A percentile compares a stretch with the other conserved stretches of the same genome.
These are phyloP conservation scores for Brachyrhaphis roseni DNA, from an alignment of 2,797 vertebrate genomes.

Conservation along the genomic window DNA sequence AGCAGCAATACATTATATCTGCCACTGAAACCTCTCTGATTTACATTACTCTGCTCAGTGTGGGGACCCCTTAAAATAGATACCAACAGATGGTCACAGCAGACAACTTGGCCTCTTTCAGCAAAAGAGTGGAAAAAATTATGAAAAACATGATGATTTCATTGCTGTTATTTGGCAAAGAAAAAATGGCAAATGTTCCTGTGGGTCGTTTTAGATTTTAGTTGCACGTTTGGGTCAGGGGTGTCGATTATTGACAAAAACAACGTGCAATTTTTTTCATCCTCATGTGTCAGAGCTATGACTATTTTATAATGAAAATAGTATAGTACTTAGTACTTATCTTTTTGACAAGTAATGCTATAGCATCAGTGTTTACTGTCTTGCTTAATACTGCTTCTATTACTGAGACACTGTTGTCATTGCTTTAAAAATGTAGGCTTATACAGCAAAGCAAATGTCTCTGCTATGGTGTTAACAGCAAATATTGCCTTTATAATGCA, in stretches of 20 bases:
- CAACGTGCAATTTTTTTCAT: constrained; percentile 44
- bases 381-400: neutral
- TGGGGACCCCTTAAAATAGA: constrained; percentile 57
- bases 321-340: too few species aligned
- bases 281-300: constrained; percentile 50
- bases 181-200: constrained; percentile 48
- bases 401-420: neutral
- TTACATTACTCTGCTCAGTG: constrained; percentile 43
- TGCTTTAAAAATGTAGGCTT: constrained; percentile 18
- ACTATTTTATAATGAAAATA: constrained; percentile 39
- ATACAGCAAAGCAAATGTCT: constrained; percentile 31
- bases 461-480: constrained; percentile 30
- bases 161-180: constrained; percentile 66
- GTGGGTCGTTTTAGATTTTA: constrained; percentile 69
- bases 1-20: constrained; percentile 23
- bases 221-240: constrained; percentile 60
- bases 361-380: constrained; percentile 25
- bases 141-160: constrained; percentile 51
- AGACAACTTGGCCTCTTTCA: constrained; percentile 63
- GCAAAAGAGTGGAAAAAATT: constrained; percentile 32
- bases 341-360: constrained; percentile 34
- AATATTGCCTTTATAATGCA: constrained; percentile 27
- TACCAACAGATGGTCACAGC: constrained; percentile 65
- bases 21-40: constrained; percentile 33
- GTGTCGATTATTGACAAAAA: constrained; percentile 65